Evolutionary conservation across 2,797 vertebrate genomes (phyloP).

Genomic region (Phataginus tricuspis): DNA sequence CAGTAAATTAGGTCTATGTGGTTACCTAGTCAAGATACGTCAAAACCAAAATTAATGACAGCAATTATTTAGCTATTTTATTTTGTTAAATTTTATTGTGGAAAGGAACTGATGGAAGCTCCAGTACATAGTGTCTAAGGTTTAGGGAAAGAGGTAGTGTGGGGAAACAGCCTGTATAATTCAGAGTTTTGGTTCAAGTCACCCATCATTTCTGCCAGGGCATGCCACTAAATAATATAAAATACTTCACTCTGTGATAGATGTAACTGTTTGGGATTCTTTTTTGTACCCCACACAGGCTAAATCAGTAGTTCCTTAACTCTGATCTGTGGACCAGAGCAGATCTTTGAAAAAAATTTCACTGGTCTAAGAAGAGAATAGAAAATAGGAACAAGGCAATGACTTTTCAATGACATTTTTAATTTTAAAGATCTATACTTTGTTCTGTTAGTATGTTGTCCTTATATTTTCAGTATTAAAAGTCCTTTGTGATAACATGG

Average conservation of each 20-base stretch:
- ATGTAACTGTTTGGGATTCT: neutral
- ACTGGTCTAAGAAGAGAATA: neutral
- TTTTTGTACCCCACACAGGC: neutral
- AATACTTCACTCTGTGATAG: neutral
- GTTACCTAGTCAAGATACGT: neutral
- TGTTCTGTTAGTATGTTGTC: neutral
- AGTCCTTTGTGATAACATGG: neutral
- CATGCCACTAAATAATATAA: neutral
- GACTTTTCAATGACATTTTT: neutral
- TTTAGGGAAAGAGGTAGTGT: neutral
- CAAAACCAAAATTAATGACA: constrained; percentile 56
- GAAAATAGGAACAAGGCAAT: neutral
- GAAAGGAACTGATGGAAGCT: neutral
- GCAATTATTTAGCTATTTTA: constrained; percentile 41
- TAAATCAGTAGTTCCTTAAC: neutral
- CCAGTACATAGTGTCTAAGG: neutral
- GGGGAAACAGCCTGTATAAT: neutral
- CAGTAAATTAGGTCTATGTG: constrained; percentile 50
- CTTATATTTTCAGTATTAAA: neutral
- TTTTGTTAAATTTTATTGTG: neutral
- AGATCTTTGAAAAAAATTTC: neutral
- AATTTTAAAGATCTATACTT: neutral
- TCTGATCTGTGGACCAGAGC: neutral
- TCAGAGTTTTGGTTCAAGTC: neutral
- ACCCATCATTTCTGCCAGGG: neutral